Conservation (phyloP, 2,113 vertebrate genomes). For the Acanthisitta chloris region DNA sequence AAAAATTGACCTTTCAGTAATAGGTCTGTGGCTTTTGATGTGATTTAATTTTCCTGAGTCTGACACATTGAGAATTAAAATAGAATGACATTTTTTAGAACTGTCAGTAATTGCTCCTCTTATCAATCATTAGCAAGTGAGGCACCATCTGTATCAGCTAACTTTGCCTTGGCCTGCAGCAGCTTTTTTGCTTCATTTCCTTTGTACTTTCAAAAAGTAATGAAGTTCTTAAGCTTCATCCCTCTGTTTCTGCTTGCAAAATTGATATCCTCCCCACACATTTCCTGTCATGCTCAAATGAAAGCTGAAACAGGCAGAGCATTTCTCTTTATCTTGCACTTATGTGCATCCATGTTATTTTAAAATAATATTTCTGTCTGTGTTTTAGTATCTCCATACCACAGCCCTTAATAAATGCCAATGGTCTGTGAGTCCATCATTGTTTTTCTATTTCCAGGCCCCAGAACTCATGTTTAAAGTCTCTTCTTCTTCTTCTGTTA, state of each 20-base stretch:
- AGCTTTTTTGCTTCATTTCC: not conserved
- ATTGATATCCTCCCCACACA: not conserved
- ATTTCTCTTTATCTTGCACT: not conserved
- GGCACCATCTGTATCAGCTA: not conserved
- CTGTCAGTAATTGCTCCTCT: not conserved
- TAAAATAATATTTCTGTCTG: not conserved
- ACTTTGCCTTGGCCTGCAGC: not conserved
- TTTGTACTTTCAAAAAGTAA: not conserved
- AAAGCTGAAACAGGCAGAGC: not conserved
- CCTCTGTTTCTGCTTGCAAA: not conserved
- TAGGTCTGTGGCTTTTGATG: not conserved
- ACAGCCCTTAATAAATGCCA: not conserved
- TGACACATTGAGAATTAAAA: constrained; percentile 15
- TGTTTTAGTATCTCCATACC: not conserved
- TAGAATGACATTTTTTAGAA: not conserved
- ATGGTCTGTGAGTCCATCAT: not conserved
- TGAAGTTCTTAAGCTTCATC: not conserved
- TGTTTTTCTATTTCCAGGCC: not conserved
- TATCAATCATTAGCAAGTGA: not conserved
- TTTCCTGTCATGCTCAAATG: not conserved
- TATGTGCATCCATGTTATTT: not conserved
- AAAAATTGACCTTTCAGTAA: not conserved
- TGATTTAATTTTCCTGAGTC: constrained; percentile 10
- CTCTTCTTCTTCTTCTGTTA: not conserved
- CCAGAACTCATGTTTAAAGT: not conserved